A percentile compares a stretch with the other conserved stretches of the same genome.
Evolutionary conservation across 2,113 vertebrate genomes (phyloP).

Genomic region (Prunella fulvescens): DNA sequence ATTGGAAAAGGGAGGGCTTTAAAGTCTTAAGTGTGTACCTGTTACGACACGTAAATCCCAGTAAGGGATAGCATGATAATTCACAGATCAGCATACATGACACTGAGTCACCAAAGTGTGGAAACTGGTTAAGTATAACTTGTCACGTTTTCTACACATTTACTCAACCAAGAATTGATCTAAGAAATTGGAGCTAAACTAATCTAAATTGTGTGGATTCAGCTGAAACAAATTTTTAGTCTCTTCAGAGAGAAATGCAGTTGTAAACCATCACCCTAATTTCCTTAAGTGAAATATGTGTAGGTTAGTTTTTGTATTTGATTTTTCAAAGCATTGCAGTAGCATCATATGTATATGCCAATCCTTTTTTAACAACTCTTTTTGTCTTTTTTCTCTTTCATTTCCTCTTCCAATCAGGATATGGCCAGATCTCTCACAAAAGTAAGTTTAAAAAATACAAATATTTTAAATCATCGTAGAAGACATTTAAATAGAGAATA

Average conservation of each 20-base stretch:
- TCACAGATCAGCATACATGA: accelerated
- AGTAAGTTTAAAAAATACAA: slow-evolving; percentile 80
- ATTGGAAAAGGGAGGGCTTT: not conserved
- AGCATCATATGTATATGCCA: not conserved
- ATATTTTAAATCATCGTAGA: not conserved
- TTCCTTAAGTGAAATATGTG: accelerated
- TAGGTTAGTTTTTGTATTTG: not conserved
- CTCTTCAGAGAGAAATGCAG: not conserved
- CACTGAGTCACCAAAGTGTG: too few species aligned
- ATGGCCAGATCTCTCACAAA: slow-evolving; percentile 90
- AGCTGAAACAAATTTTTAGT: not conserved
- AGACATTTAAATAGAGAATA: not conserved
- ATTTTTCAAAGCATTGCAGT: not conserved
- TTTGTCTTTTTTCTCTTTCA: not conserved
- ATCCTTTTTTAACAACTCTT: not conserved
- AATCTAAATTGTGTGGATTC: not conserved
- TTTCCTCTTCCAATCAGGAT: slow-evolving; percentile 71
- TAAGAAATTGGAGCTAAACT: not conserved
- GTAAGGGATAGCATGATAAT: not conserved
- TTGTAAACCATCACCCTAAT: not conserved
- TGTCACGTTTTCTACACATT: accelerated
- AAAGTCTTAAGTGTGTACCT: not conserved
- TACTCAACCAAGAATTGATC: not conserved
- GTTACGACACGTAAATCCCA: accelerated
- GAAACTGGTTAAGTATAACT: not conserved